phyloP scores from a whole-genome alignment of 2,113 vertebrate species.

The Psammodynastes pulverulentus region DNA sequence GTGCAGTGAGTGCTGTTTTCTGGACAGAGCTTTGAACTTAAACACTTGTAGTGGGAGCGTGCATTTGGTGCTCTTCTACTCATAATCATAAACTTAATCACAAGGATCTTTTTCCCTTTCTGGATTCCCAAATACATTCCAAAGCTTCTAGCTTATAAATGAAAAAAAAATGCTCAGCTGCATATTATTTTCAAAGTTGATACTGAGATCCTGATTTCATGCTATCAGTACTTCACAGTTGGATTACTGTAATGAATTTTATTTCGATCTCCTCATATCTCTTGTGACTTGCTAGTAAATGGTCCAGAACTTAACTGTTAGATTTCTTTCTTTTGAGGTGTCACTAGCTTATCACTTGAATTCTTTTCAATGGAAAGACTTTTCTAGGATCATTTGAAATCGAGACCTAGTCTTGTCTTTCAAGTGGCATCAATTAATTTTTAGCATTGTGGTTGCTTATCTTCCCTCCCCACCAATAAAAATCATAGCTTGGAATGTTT shows the following conservation, averaged over 20 bases:
- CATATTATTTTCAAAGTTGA: slow-evolving; percentile 40
- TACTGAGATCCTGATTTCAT: slow-evolving; percentile 47
- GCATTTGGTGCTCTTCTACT: not conserved
- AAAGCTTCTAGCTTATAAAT: slow-evolving; percentile 30
- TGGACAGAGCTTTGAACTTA: not conserved
- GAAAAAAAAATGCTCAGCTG: slow-evolving; percentile 35
- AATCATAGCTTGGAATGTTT: slow-evolving; percentile 6
- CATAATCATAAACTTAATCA: not conserved
- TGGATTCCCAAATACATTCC: slow-evolving; percentile 45
- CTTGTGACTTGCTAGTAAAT: slow-evolving; percentile 56
- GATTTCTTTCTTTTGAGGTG: slow-evolving; percentile 53
- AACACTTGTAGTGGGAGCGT: not conserved
- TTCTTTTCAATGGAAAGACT: slow-evolving; percentile 35
- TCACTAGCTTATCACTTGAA: slow-evolving; percentile 43
- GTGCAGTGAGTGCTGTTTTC: not conserved
- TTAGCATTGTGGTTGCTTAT: slow-evolving; percentile 1
- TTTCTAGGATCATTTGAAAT: slow-evolving; percentile 37
- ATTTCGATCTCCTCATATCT: slow-evolving; percentile 52
- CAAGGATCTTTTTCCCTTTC: slow-evolving; percentile 18
- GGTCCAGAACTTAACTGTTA: slow-evolving; percentile 50
- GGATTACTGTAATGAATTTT: slow-evolving; percentile 42
- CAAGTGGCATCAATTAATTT: slow-evolving; percentile 20
- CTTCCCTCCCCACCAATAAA: not conserved
- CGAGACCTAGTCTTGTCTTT: slow-evolving; percentile 49
- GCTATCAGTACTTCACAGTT: slow-evolving; percentile 58